Evolutionary conservation across 1,140 invertebrate genomes (phyloP).

Genomic region (Penaeus chinensis): DNA sequence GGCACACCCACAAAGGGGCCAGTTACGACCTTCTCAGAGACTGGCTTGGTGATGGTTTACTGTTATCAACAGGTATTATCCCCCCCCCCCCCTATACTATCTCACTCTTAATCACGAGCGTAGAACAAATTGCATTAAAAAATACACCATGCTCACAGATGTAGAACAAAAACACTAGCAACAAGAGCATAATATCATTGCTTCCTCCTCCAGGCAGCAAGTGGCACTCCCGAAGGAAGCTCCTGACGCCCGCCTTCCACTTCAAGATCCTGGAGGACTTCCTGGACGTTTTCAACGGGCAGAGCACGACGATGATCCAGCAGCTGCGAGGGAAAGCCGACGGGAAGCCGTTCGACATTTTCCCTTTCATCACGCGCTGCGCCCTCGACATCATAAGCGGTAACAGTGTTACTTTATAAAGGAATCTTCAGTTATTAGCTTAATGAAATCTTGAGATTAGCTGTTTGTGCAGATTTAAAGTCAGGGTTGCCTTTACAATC

Average conservation of each 20-base stretch:
- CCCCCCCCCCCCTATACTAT: too few species aligned
- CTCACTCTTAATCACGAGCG: too few species aligned
- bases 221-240: constrained; percentile 77
- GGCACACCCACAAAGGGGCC: constrained; percentile 83
- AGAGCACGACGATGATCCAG: constrained; percentile 76
- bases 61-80: constrained; percentile 77
- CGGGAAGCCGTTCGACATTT: constrained; percentile 80
- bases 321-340: constrained; percentile 75
- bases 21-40: constrained; percentile 80
- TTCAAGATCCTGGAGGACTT: constrained; percentile 83
- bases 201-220: constrained; percentile 69
- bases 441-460: too few species aligned
- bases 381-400: constrained; percentile 89
- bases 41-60: constrained; percentile 87
- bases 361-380: constrained; percentile 80
- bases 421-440: too few species aligned
- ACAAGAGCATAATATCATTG: too few species aligned
- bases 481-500: too few species aligned
- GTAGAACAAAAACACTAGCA: too few species aligned
- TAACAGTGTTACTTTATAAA: neutral
- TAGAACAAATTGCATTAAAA: neutral
- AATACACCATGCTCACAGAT: neutral
- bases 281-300: constrained; percentile 83
- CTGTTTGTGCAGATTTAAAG: too few species aligned
- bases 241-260: too few species aligned